Conservation (phyloP, 1,140 invertebrate genomes). For the Hermatobates lingyangjiaoensis region DNA sequence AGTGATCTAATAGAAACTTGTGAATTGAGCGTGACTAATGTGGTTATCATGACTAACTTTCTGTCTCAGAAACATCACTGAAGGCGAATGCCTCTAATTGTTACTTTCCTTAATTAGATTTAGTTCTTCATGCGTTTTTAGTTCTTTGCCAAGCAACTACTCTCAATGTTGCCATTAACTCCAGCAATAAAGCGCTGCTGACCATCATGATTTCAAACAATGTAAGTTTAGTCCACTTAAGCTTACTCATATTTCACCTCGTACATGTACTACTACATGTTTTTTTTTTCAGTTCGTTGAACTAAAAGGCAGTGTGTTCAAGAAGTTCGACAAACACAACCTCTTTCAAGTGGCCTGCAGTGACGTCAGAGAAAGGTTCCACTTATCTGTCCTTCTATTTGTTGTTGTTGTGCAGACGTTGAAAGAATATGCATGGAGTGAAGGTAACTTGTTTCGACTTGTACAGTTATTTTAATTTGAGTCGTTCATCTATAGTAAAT, state of each 20-base stretch:
- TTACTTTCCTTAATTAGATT: conserved; percentile 24
- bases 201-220: conserved; percentile 99
- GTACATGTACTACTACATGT: conserved; percentile 1
- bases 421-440: conserved; percentile 93
- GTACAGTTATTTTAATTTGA: too few relatives aligned
- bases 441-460: conserved; percentile 25
- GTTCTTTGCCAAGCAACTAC: conserved; percentile 90
- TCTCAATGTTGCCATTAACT: conserved; percentile 97
- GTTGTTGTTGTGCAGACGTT: conserved; percentile 95
- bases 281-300: conserved; percentile 75
- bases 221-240: conserved; percentile 39
- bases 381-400: conserved; percentile 73
- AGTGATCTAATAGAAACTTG: too few relatives aligned
- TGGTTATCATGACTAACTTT: too few relatives aligned
- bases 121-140: conserved; percentile 76
- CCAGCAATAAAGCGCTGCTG: conserved; percentile 89
- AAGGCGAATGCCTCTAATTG: too few relatives aligned
- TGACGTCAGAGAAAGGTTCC: conserved; percentile 92
- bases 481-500: too few relatives aligned
- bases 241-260: neutral
- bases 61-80: too few relatives aligned
- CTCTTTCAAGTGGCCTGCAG: conserved; percentile 88
- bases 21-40: too few relatives aligned
- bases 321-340: conserved; percentile 98
- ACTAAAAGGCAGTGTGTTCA: conserved; percentile 95